Evolutionary conservation across 2,888 invertebrate species (phyloP), one percentile per base, ranked within the genome.

Genomic region (Apotomis turbidana): DNA sequence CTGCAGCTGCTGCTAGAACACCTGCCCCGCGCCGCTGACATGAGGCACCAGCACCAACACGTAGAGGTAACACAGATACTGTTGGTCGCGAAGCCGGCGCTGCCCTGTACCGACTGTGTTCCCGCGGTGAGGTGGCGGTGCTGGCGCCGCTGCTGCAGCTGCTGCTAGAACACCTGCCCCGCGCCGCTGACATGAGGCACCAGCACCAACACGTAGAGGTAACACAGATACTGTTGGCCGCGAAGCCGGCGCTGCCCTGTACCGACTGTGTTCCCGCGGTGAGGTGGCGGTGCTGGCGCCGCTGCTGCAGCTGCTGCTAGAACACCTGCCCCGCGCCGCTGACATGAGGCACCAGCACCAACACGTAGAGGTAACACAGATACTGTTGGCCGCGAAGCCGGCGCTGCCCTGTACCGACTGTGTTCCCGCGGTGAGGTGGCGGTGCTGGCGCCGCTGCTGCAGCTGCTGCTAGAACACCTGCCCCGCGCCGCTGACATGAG

Each of bases 241-340:
- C n/a, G 98, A 99, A 87, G 97, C 97, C 0, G 98, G 98, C 87
- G 97, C 97, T 67, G 98, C 98, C 0, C 93, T 98, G n/a, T 98
- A 98, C 88, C 95, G 97, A 64, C 94, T 98, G 64, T 98, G 98
- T 85, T 97, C 97, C 0, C 95, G 94, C 68, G 95, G 95, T 74
- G 95, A 94, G 78, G 95, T 95, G 70, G 94, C 94, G 46, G 93
- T 96, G 54, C 93, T 96, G 71, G 96, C 97, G 64, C 97, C 98
- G 51, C 94, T 98, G 88, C 88, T 98, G 74, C 96, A 97, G 74
- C 96, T 97, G 80, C 93, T 98, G 51, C 94, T 98, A 27, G 95
- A 96, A 64, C 97, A 97, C 85, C 91, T 98, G 78, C 95, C 96
- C 8, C 95, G 97, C 69, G 98, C 98, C 1, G 97, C 98, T 77